These are phyloP conservation scores for Ruditapes philippinarum DNA, from an alignment of 1,140 invertebrate genomes.

Conservation along the genomic window DNA sequence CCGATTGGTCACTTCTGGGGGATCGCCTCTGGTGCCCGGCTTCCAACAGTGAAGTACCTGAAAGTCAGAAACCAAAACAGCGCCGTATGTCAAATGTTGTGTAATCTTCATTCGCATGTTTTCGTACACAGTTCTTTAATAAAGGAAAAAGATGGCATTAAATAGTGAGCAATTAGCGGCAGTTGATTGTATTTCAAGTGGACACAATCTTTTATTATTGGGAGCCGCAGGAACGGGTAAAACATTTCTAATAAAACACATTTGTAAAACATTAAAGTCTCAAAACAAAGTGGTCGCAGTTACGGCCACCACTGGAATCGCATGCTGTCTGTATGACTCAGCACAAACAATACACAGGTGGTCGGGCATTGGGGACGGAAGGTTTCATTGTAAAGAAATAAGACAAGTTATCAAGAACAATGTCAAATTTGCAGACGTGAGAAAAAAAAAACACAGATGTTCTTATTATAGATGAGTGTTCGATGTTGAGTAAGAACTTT, in stretches of 20 bases:
- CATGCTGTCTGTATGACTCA: background rate
- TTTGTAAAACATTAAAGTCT: background rate
- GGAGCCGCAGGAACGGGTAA: constrained; percentile 66
- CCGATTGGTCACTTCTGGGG: no score
- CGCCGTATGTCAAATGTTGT: no score
- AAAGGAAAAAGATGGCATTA: no score
- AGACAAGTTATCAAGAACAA: background rate
- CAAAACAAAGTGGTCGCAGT: background rate
- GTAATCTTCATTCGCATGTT: no score
- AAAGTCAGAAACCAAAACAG: no score
- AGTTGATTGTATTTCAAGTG: no score
- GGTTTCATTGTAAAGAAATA: background rate
- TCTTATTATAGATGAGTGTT: constrained; percentile 47
- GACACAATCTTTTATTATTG: constrained; percentile 64
- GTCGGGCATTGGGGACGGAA: constrained; percentile 37
- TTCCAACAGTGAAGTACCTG: no score
- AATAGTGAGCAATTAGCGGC: no score
- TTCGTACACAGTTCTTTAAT: no score
- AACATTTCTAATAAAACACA: constrained; percentile 20
- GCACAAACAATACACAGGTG: constrained; percentile 57
- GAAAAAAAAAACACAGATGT: background rate
- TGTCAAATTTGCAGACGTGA: background rate
- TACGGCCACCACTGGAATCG: constrained; percentile 53
- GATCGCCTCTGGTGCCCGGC: no score
- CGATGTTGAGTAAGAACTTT: background rate